A percentile compares a stretch with the other conserved stretches of the same genome.
Conservation (phyloP, 1,140 invertebrate species). For the Trachymyrmex cornetzi region DNA sequence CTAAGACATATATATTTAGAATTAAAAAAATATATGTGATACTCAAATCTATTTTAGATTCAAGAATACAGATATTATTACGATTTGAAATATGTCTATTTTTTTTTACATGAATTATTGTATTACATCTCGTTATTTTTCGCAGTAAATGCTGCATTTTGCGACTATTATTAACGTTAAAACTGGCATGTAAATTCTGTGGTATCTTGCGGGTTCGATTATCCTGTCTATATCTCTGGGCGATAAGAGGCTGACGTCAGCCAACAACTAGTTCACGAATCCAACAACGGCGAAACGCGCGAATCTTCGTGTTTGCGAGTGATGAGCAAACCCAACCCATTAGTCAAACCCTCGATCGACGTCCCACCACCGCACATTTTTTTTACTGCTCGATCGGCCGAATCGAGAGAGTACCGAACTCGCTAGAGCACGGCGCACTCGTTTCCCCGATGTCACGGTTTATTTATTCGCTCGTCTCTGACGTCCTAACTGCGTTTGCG, state of each 20-base stretch:
- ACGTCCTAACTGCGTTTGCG: slow-evolving; percentile 41
- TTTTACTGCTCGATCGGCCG: slow-evolving; percentile 71
- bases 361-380: slow-evolving; percentile 30
- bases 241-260: slow-evolving; percentile 53
- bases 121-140: background rate
- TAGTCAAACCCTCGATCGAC: background rate
- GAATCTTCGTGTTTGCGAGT: background rate
- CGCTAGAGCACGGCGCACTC: slow-evolving; percentile 68
- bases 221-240: slow-evolving; percentile 45
- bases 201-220: slow-evolving; percentile 53
- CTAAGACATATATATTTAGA: background rate
- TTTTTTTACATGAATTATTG: background rate
- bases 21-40: background rate
- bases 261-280: slow-evolving; percentile 41
- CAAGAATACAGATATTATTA: background rate
- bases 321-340: background rate
- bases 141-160: background rate
- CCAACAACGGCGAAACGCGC: slow-evolving; percentile 25
- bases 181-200: slow-evolving; percentile 45
- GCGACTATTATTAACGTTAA: background rate
- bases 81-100: background rate
- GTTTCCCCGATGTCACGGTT: slow-evolving; percentile 76
- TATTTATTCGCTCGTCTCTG: slow-evolving; percentile 67
- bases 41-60: background rate
- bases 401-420: slow-evolving; percentile 71